Evolutionary conservation across 2,113 vertebrate species (phyloP).

Genomic region (Salvelinus namaycush): DNA sequence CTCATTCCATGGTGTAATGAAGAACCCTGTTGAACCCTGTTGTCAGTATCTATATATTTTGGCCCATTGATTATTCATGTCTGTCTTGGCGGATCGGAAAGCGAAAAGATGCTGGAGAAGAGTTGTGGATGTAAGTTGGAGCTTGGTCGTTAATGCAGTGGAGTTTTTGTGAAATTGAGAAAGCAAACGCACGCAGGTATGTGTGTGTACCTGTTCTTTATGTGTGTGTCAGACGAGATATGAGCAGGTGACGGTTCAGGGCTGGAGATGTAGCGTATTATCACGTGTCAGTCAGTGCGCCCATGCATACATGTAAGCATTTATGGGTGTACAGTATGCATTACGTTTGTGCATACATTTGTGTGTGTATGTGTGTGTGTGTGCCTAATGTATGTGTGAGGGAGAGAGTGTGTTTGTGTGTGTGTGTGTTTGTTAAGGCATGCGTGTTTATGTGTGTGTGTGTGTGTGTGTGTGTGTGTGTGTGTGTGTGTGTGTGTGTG

Average conservation of each 20-base stretch:
- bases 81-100: conserved; percentile 25
- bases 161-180: neutral
- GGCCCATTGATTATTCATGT: conserved; percentile 61
- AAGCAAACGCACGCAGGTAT: neutral
- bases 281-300: too few species aligned
- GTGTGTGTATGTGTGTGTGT: too few species aligned
- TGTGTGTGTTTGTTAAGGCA: too few species aligned
- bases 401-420: too few species aligned
- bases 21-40: too few species aligned
- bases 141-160: neutral
- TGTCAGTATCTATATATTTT: neutral
- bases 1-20: neutral
- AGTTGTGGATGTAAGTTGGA: neutral
- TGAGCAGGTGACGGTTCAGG: too few species aligned
- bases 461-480: too few species aligned
- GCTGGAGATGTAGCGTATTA: too few species aligned
- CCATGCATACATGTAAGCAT: neutral
- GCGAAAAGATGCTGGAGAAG: neutral
- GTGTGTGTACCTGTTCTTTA: neutral
- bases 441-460: too few species aligned
- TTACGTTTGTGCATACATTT: neutral
- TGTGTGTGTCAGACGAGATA: neutral
- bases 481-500: too few species aligned
- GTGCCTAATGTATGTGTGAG: too few species aligned
- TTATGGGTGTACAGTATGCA: neutral